Percentiles rank a stretch among this genome's conserved stretches.
Evolutionary conservation across 2,797 vertebrate genomes (phyloP).

Genomic region (Salarias fasciatus): DNA sequence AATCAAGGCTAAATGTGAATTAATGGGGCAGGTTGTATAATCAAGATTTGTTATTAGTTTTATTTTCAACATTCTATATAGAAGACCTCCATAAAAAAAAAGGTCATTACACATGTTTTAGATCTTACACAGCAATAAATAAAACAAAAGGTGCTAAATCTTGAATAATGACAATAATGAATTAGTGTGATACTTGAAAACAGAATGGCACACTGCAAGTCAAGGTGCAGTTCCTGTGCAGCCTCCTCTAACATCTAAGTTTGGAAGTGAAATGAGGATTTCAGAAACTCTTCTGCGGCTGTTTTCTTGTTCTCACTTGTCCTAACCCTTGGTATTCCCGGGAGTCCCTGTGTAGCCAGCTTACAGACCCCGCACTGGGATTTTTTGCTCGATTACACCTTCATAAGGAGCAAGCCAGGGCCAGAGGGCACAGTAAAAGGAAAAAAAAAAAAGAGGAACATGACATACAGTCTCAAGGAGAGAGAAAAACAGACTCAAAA

Average conservation of each 20-base stretch:
- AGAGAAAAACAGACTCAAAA: conserved; percentile 41
- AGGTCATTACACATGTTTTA: too few relatives aligned
- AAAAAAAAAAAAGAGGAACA: conserved; percentile 35
- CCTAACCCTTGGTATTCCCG: conserved; percentile 14
- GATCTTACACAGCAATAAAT: too few relatives aligned
- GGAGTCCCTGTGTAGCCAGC: background rate
- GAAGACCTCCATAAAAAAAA: too few relatives aligned
- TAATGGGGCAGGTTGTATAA: too few relatives aligned
- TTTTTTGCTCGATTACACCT: conserved; percentile 52
- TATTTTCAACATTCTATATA: too few relatives aligned
- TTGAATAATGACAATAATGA: too few relatives aligned
- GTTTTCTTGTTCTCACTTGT: conserved; percentile 12
- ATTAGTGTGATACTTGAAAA: conserved; percentile 37
- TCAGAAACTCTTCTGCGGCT: conserved; percentile 9
- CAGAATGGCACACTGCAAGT: conserved; percentile 22
- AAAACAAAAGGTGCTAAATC: too few relatives aligned
- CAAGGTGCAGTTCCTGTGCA: conserved; percentile 20
- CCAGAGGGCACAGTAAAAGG: conserved; percentile 7
- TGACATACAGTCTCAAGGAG: conserved; percentile 20
- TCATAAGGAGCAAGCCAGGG: conserved; percentile 14
- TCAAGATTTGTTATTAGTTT: too few relatives aligned
- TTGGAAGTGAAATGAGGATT: conserved; percentile 14
- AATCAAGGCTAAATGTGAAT: too few relatives aligned
- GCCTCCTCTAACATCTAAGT: conserved; percentile 4
- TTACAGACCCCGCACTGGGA: conserved; percentile 23